Conservation (phyloP, 2,797 vertebrate species). For the Todus mexicanus region DNA sequence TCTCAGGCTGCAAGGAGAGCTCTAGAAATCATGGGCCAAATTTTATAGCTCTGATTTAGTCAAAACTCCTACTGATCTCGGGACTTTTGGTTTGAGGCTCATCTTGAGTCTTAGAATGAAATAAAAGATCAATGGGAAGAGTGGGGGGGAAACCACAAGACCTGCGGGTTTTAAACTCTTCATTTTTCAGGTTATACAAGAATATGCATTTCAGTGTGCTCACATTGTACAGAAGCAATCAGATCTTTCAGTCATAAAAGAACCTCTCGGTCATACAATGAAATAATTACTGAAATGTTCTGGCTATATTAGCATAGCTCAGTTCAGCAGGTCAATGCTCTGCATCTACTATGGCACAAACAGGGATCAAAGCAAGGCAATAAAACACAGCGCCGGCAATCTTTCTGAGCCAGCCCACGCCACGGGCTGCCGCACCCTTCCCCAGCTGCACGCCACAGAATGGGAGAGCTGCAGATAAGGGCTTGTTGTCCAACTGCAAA, state of each 20-base stretch:
- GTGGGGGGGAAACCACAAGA: not conserved
- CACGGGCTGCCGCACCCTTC: not conserved
- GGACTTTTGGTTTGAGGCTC: not conserved
- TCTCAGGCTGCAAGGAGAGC: not conserved
- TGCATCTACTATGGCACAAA: not conserved
- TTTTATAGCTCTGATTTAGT: not conserved
- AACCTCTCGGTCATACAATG: not conserved
- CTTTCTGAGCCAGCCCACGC: not conserved
- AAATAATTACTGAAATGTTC: constrained; percentile 22
- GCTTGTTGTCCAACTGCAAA: not conserved
- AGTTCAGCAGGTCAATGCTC: not conserved
- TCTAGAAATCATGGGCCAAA: not conserved
- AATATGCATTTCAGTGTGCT: constrained; percentile 7
- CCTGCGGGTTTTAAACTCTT: not conserved
- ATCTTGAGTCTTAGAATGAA: not conserved
- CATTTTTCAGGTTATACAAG: not conserved
- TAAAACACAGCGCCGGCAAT: not conserved
- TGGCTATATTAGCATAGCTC: not conserved
- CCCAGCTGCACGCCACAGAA: rapidly evolving
- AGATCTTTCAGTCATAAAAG: not conserved
- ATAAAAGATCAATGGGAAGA: not conserved
- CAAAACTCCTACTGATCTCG: not conserved
- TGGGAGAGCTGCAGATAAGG: not conserved
- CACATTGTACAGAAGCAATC: not conserved
- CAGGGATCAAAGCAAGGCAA: not conserved